Base-by-base conservation (phyloP, 1,140 invertebrate species). In the Diuraphis noxia region DNA sequence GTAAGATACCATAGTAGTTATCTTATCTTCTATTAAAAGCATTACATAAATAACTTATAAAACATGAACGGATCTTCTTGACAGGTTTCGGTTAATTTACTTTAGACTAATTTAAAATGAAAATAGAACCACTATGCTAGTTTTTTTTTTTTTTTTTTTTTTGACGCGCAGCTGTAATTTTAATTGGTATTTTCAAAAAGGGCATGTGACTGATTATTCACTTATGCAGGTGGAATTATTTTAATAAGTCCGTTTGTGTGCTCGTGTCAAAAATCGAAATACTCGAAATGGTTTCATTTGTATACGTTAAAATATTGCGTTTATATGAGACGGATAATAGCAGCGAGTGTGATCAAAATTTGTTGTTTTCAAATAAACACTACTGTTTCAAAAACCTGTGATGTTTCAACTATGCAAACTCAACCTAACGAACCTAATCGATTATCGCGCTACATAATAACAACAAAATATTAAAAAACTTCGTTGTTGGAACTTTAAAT, bases 1-100 rank as follows among this genome's bases (percentile, higher is more conserved):
- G 1, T 25, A 30, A 86, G 34, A 86, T 52, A 86, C 85, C 46
- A 49, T 86, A 86, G 36, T 43, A 84, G 30, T 52, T 88, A 88
- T 88, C 86, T 88, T 88, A 88, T 88, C 86, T 88, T 88, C 40
- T 88, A 88, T 88, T 88, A 88, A 88, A 56, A 88, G 86, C 86
- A 30, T 88, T 88, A 63, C 52, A 88, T 88, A 88, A 88, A 88
- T 88, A 88, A 56, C 49, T 30, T 88, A 63, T 88, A 88, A 63
- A 63, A 63, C 52, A 40, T 17, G 25, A 13, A 56, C 34, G 49
- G 85, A 88, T 88, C 86, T 63, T 88, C 52, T 88, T 88, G 49
- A 88, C 86, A 63, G 49, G 86, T 88, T 88, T 88, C 36, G 52
- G 86, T 63, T 88, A 88, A 88, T 63, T 88, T 63, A 88, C 86